A percentile compares a stretch with the other conserved stretches of the same genome.
phyloP scores from a whole-genome alignment of 2,797 vertebrate genomes.

The Sebastes nivosus region DNA sequence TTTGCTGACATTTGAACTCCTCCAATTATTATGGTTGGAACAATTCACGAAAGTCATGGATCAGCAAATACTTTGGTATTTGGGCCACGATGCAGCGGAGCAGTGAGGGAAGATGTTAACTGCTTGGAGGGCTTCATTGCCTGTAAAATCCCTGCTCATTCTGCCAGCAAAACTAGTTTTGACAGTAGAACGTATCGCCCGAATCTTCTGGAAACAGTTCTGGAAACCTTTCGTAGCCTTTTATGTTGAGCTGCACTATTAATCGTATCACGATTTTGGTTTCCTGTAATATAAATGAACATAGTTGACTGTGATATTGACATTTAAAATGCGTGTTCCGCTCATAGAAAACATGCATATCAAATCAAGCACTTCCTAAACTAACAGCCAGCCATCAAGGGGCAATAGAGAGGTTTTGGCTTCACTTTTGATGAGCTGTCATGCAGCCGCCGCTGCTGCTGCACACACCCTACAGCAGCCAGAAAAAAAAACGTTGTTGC shows the following conservation, averaged over 20 bases:
- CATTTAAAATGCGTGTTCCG: too few relatives aligned
- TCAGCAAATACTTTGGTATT: conserved; percentile 58
- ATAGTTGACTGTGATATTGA: background rate
- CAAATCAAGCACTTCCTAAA: too few relatives aligned
- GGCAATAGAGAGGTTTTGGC: background rate
- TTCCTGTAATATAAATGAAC: background rate
- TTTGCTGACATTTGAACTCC: conserved; percentile 28
- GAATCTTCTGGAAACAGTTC: background rate
- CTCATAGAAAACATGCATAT: too few relatives aligned
- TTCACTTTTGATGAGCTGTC: background rate
- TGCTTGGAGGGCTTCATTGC: background rate
- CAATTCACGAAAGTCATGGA: conserved; percentile 42
- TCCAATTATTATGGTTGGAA: conserved; percentile 53
- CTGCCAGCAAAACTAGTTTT: background rate
- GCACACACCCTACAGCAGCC: too few relatives aligned
- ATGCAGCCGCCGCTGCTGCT: too few relatives aligned
- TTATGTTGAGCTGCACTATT: background rate
- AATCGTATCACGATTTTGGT: background rate
- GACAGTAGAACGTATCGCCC: rapidly evolving
- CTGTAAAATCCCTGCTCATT: background rate
- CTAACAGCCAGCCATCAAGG: too few relatives aligned
- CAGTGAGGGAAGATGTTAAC: conserved; percentile 32
- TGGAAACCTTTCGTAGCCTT: background rate
- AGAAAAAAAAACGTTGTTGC: background rate
- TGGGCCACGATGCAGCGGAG: conserved; percentile 28